These are phyloP conservation scores for Brienomyrus brachyistius DNA, from an alignment of 2,113 vertebrate species.

Conservation along the genomic window DNA sequence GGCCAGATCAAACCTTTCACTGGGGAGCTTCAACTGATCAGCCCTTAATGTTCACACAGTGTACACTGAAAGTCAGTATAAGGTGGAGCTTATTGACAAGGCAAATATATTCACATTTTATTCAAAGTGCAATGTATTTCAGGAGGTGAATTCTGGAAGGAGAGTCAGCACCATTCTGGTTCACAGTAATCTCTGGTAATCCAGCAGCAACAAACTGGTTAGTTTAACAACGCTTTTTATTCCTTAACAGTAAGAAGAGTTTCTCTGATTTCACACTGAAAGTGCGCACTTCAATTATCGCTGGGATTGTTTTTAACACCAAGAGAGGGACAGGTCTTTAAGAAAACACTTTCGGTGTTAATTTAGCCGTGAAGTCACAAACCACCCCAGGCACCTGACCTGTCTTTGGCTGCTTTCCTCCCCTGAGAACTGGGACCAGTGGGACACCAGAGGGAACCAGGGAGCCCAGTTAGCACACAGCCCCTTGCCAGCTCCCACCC, in stretches of 20 bases:
- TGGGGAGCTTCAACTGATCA: neutral
- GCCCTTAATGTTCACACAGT: neutral
- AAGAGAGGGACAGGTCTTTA: neutral
- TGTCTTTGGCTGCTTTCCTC: neutral
- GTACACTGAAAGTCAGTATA: neutral
- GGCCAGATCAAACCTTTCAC: neutral
- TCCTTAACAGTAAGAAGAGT: neutral
- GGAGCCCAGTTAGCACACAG: neutral
- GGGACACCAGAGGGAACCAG: neutral
- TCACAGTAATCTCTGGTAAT: neutral
- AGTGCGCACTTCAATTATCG: neutral
- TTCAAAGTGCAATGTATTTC: neutral
- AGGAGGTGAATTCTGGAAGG: neutral
- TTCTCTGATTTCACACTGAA: neutral
- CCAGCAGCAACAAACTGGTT: neutral
- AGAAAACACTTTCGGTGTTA: neutral
- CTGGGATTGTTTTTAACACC: neutral
- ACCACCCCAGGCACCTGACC: neutral
- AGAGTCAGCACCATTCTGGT: neutral
- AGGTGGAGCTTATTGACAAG: neutral
- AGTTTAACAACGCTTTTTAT: neutral
- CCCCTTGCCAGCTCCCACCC: conserved; percentile 1
- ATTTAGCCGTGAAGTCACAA: neutral
- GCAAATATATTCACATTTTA: neutral
- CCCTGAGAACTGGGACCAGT: neutral